Evolutionary conservation across 2,113 vertebrate species (phyloP).

Genomic region (Hypomesus transpacificus): DNA sequence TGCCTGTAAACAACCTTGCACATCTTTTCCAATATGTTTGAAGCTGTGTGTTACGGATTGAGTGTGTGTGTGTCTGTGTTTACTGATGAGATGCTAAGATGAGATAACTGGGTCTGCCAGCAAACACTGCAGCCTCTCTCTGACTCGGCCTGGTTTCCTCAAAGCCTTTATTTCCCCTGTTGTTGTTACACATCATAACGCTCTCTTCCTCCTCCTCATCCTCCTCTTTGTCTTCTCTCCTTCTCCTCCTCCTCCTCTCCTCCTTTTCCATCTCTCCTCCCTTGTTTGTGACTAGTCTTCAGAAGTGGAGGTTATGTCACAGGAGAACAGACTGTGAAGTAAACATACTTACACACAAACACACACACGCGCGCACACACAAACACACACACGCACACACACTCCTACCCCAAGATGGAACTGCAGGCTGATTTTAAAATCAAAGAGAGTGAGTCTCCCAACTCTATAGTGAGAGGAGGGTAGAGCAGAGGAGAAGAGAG

Average conservation of each 20-base stretch:
- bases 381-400: neutral
- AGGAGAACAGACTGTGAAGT: neutral
- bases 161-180: slow-evolving; percentile 15
- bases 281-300: neutral
- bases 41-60: no score
- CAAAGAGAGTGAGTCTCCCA: no score
- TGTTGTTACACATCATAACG: slow-evolving; percentile 8
- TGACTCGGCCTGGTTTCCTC: slow-evolving; percentile 17
- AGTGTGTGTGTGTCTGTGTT: slow-evolving; percentile 6
- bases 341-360: neutral
- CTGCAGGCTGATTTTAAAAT: neutral
- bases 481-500: no score
- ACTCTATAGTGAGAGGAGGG: no score
- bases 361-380: neutral
- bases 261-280: no score
- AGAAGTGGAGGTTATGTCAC: slow-evolving; percentile 14
- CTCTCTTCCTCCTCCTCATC: neutral
- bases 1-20: no score
- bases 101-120: slow-evolving; percentile 4
- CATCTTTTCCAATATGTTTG: no score
- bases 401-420: neutral
- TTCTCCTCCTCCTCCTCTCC: neutral
- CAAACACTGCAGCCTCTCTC: slow-evolving; percentile 18
- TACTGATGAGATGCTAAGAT: neutral
- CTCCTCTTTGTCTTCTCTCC: neutral